Base-by-base conservation (phyloP, 2,113 vertebrate species). In the Orycteropus afer region DNA sequence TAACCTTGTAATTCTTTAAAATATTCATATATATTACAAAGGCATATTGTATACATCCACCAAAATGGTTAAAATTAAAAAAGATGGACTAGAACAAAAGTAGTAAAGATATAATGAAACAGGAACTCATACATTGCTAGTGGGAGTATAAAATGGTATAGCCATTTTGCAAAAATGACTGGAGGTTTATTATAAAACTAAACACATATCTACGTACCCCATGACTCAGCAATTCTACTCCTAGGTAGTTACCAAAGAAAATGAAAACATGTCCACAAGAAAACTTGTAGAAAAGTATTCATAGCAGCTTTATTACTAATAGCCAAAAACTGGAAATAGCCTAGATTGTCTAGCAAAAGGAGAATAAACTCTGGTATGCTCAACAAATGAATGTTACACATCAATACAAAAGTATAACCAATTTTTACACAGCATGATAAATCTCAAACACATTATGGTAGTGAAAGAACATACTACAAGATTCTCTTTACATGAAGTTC, bases 1-100 rank as follows among this genome's bases (percentile, higher is more conserved):
- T 73, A 81, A 79, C 5, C 32, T 53, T 12, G 51, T 10, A 92
- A 42, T 57, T 93, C 37, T 95, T 53, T 25, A 89, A 95, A 95
- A 37, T 67, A 47, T 7, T 76, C 2, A 25, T 45, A 67, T 23
- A 14, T 17, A 61, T 82, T 47, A 55, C 76, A 88, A 96, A 89
- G 10, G 23, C 20, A 71, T 2, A 83, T 3, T 51, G 5, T 71
- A 40, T 40, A 65, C 23, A 45, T 7, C 17, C 6, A 73, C 4
- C 1, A 45, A 63, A 76, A 85, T 69, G 37, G 53, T 7, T 80
- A 89, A 85, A 83, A 86, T 55, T 29, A 13, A 57, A 73, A 86
- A 93, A 85, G 11, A 79, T 10, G 22, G 1, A 34, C 5, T 40
- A 40, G 69, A 88, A 40, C 25, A 57, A 90, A 63, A 42, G 18